Conservation (phyloP, 2,797 vertebrate species). For the Spea hammondii region DNA sequence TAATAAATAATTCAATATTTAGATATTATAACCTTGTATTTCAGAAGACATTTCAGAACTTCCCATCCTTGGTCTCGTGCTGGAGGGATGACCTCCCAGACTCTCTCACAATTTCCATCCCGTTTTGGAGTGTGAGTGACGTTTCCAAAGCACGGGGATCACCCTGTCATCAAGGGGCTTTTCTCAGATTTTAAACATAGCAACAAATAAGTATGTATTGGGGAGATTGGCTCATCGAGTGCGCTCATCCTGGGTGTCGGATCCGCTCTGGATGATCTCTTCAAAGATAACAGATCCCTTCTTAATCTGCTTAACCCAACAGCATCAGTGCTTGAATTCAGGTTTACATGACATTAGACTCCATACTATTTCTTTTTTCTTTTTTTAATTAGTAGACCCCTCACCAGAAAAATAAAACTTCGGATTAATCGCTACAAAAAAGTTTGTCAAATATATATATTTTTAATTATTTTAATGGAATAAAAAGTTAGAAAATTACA, state of each 20-base stretch:
- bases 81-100: slow-evolving; percentile 4
- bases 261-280: slow-evolving; percentile 5
- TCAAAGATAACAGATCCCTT: background rate
- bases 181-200: slow-evolving; percentile 31
- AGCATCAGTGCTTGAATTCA: background rate
- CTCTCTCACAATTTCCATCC: slow-evolving; percentile 32
- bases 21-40: too few species aligned
- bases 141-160: slow-evolving; percentile 44
- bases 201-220: slow-evolving; percentile 40
- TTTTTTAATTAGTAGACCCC: too few species aligned
- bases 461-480: too few species aligned
- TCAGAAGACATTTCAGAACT: too few species aligned
- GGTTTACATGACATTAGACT: background rate
- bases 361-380: too few species aligned
- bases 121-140: slow-evolving; percentile 1
- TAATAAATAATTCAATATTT: too few species aligned
- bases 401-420: too few species aligned
- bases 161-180: slow-evolving; percentile 46
- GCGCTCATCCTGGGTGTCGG: background rate
- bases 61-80: too few species aligned
- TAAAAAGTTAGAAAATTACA: too few species aligned
- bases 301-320: slow-evolving; percentile 8
- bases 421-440: too few species aligned
- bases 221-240: slow-evolving; percentile 4
- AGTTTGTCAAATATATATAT: too few species aligned